Evolutionary conservation across 2,113 vertebrate species (phyloP), one percentile per base, ranked within the genome.

Genomic region (Dolichotis patagonum): DNA sequence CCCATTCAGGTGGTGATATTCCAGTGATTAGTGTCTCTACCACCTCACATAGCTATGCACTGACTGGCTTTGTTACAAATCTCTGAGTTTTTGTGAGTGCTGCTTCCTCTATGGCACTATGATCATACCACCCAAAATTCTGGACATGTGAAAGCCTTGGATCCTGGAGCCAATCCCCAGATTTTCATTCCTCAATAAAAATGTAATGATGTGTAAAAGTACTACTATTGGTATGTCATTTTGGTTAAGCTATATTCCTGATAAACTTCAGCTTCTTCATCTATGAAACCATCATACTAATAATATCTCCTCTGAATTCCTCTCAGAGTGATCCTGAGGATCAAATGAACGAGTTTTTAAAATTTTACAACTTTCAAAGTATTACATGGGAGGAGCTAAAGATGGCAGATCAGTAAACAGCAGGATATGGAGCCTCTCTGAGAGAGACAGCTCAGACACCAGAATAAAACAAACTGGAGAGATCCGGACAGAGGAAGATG

Each of bases 321-420:
- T 92, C 52, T 75, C 46, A 94, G 6, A n/a, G 30, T 63, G 22
- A 19, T 83, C 88, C 9, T 78, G 58, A 91, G 5, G 26, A 94
- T 92, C 38, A 90, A 91, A 94, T 88, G 14, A 86, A 82, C 30
- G 92, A 62, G 9, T 89, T 89, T 26, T n/a, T 92, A 88, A 94
- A 22, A 75, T 8, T 93, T 85, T 93, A 56, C 14, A 85, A 83
- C 9, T 89, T 92, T 49, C 3, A 86, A 89, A 49, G 1, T 43
- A 87, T 30, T 65, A 56, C 22, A 62, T 49, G n/a, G n/a, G n/a
- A n/a, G n/a, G n/a, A n/a, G n/a, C n/a, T n/a, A n/a, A n/a, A n/a
- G n/a, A n/a, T n/a, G n/a, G n/a, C n/a, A n/a, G n/a, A n/a, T n/a
- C n/a, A n/a, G n/a, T n/a, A n/a, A n/a, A n/a, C n/a, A n/a, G n/a